phyloP scores from a whole-genome alignment of 2,113 vertebrate genomes.

The Suncus etruscus region DNA sequence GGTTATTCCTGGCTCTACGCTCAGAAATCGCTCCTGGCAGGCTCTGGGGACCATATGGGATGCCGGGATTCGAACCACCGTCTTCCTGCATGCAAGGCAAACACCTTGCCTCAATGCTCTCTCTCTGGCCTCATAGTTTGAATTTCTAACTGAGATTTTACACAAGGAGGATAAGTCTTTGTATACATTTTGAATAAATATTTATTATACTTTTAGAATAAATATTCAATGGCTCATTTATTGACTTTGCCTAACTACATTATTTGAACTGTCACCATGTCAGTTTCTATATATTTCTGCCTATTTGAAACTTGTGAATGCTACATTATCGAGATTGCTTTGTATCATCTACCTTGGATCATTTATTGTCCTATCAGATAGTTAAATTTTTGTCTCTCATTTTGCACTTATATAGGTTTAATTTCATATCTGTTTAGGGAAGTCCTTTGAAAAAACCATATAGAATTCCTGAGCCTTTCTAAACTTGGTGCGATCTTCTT shows the following conservation, averaged over 20 bases:
- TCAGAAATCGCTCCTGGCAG: no score
- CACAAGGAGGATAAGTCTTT: background rate
- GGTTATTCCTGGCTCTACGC: no score
- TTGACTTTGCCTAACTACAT: background rate
- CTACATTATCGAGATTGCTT: background rate
- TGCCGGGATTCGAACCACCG: no score
- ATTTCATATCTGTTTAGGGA: slow-evolving; percentile 17
- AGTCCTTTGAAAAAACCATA: slow-evolving; percentile 2
- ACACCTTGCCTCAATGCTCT: no score
- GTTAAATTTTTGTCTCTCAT: background rate
- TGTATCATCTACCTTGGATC: background rate
- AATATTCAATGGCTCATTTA: background rate
- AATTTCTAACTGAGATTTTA: background rate
- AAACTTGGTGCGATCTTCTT: background rate
- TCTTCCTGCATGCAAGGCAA: no score
- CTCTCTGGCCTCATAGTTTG: background rate
- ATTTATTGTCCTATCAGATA: background rate
- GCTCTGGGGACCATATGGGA: no score
- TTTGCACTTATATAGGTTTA: slow-evolving; percentile 3
- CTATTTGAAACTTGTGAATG: background rate
- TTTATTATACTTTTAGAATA: background rate
- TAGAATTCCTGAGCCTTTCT: background rate
- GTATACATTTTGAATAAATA: slow-evolving; percentile 35
- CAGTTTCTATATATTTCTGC: background rate
- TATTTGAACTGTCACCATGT: background rate